Conservation (phyloP, 2,113 vertebrate species). For the Lophochroa leadbeateri region DNA sequence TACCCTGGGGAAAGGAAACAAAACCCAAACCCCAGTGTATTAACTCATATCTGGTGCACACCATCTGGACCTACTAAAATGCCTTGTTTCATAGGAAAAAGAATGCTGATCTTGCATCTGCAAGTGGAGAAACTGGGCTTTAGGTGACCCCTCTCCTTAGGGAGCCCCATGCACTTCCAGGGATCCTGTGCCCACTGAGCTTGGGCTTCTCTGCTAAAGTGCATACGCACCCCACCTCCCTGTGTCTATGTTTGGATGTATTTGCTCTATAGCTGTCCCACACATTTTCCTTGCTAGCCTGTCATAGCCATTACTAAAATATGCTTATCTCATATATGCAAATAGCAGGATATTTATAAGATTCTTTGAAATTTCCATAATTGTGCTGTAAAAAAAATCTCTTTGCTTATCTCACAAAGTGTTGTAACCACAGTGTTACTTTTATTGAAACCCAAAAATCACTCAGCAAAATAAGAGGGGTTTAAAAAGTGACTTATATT, state of each 20-base stretch:
- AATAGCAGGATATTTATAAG: slow-evolving; percentile 63
- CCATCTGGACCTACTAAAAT: not conserved
- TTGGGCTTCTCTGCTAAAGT: not conserved
- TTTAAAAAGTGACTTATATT: slow-evolving; percentile 36
- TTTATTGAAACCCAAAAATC: slow-evolving; percentile 67
- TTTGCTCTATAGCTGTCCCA: slow-evolving; percentile 13
- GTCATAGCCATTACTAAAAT: slow-evolving; percentile 51
- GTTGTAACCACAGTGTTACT: slow-evolving; percentile 59
- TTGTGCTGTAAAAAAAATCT: slow-evolving; percentile 49
- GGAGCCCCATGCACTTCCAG: accelerated
- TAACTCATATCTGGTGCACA: not conserved
- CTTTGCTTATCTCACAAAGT: slow-evolving; percentile 60
- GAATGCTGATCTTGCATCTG: not conserved
- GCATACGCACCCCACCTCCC: not conserved
- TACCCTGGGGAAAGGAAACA: not conserved
- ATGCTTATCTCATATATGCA: slow-evolving; percentile 65
- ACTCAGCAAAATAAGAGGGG: slow-evolving; percentile 48
- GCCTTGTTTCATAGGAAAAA: not conserved
- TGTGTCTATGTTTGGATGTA: not conserved
- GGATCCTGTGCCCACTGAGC: not conserved
- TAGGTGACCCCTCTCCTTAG: not conserved
- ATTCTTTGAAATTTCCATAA: slow-evolving; percentile 68
- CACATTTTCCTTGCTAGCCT: slow-evolving; percentile 43
- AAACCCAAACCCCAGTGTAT: not conserved
- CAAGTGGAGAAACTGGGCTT: not conserved